These are phyloP conservation scores for Neosilurus mollespiculum DNA, from an alignment of 2,797 vertebrate genomes.

Conservation along the genomic window DNA sequence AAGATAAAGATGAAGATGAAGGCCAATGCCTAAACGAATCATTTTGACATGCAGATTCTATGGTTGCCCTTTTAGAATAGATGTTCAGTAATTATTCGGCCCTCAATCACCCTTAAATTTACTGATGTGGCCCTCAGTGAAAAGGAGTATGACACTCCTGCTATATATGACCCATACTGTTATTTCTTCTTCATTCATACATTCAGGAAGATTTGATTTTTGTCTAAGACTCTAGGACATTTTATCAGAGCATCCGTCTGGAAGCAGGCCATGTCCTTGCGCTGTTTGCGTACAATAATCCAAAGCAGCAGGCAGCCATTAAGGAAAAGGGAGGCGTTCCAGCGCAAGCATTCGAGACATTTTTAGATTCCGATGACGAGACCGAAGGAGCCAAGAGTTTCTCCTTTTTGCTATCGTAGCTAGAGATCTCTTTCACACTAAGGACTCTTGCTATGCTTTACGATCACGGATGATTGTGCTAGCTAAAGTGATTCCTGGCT, in stretches of 20 bases:
- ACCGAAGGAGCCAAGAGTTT: constrained; percentile 63
- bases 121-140: too few species aligned
- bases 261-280: constrained; percentile 72
- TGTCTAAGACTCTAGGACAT: background rate
- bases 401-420: background rate
- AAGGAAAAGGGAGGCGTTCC: constrained; percentile 65
- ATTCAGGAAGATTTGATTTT: too few species aligned
- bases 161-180: background rate
- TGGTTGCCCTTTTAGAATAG: too few species aligned
- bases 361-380: constrained; percentile 68
- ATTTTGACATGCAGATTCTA: too few species aligned
- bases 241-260: constrained; percentile 66
- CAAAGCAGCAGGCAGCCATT: constrained; percentile 68
- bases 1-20: too few species aligned
- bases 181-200: background rate
- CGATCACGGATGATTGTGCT: constrained; percentile 70
- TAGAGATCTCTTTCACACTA: background rate
- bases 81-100: too few species aligned
- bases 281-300: constrained; percentile 75
- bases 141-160: too few species aligned
- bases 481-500: constrained; percentile 70
- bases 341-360: constrained; percentile 65
- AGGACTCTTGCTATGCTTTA: background rate
- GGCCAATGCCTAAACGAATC: too few species aligned
- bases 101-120: too few species aligned